Evolutionary conservation across 1,140 invertebrate species (phyloP), one percentile per base, ranked within the genome.

Genomic region (Sycophaga agraensis): DNA sequence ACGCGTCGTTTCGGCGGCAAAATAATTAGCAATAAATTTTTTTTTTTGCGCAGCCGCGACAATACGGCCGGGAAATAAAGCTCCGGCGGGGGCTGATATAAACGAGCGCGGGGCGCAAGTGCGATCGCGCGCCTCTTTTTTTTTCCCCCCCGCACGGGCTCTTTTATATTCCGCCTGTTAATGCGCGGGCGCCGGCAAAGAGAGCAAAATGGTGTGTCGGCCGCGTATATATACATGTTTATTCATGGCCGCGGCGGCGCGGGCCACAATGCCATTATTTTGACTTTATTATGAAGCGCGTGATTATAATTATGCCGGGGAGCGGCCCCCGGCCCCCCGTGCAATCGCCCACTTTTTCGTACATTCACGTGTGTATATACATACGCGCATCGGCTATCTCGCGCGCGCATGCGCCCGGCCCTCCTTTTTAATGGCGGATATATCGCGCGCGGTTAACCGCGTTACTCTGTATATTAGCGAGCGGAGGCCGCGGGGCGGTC

Each of bases 291-390:
- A 49, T 49, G 39, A 51, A 26, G 1, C 17, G 14, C 21, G 57
- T 39, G 48, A 59, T 59, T 59, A 43, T 51, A 59, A 51, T 59
- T 59, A 59, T 14, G 31, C 56, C 59, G 61, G 39, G 3, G 31
- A 21, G 16, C 28, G 14, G 46, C 45, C 19, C 45, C 16, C 49
- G 9, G 0, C 40, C 17, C 19, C 14, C 43, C 19, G 35, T 43
- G 35, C 37, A 61, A 54, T 54, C 42, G 9, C 31, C 2, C 0
- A 31, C 28, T 45, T 51, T 51, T 59, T 59, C 34, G 43, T 51
- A 51, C 26, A 43, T 51, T 43, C n/a, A 7, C 24, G 21, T 42
- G 43, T 51, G 51, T 34, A 43, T 51, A 39, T n/a, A 7, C 24
- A 34, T 19, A 22, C n/a, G 26, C 26, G 46, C 40, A 31, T 43